Percentiles rank a stretch among this genome's conserved stretches.
Evolutionary conservation across 2,888 invertebrate species (phyloP).

Genomic region (Philereme vetulata): DNA sequence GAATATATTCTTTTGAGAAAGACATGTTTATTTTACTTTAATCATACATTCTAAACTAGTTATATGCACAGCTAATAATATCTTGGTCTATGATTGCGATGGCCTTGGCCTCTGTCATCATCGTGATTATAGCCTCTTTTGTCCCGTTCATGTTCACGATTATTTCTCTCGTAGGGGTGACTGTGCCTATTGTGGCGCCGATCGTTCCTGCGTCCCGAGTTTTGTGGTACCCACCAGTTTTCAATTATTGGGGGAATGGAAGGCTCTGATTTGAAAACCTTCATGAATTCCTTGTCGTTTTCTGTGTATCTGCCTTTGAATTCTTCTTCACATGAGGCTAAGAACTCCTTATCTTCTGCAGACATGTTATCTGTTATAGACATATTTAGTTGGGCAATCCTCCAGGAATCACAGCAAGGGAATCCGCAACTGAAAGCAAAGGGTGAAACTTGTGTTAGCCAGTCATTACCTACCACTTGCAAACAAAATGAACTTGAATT

Average conservation of each 20-base stretch:
- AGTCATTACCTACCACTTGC: neutral
- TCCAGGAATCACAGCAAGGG: slow-evolving; percentile 48
- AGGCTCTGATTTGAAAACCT: slow-evolving; percentile 64
- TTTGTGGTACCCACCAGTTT: slow-evolving; percentile 75
- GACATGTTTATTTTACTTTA: slow-evolving; percentile 46
- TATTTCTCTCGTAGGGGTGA: slow-evolving; percentile 51
- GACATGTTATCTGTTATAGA: slow-evolving; percentile 62
- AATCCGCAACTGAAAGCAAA: slow-evolving; percentile 57
- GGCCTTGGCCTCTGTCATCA: slow-evolving; percentile 42
- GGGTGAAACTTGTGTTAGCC: neutral
- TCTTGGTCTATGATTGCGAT: slow-evolving; percentile 44
- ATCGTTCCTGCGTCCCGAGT: slow-evolving; percentile 59
- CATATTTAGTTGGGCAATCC: slow-evolving; percentile 46
- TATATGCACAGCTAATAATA: slow-evolving; percentile 39
- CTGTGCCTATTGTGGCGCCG: slow-evolving; percentile 53
- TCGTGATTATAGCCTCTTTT: slow-evolving; percentile 42
- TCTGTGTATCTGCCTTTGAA: slow-evolving; percentile 85
- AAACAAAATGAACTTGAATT: too few relatives aligned
- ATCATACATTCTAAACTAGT: slow-evolving; percentile 8
- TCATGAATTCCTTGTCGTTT: slow-evolving; percentile 85
- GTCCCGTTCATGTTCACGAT: slow-evolving; percentile 38
- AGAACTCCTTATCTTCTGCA: slow-evolving; percentile 83
- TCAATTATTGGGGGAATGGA: slow-evolving; percentile 84
- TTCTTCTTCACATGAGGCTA: slow-evolving; percentile 85
- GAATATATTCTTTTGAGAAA: slow-evolving; percentile 83